Conservation (phyloP, 2,888 invertebrate species). For the Agrotis puta region DNA sequence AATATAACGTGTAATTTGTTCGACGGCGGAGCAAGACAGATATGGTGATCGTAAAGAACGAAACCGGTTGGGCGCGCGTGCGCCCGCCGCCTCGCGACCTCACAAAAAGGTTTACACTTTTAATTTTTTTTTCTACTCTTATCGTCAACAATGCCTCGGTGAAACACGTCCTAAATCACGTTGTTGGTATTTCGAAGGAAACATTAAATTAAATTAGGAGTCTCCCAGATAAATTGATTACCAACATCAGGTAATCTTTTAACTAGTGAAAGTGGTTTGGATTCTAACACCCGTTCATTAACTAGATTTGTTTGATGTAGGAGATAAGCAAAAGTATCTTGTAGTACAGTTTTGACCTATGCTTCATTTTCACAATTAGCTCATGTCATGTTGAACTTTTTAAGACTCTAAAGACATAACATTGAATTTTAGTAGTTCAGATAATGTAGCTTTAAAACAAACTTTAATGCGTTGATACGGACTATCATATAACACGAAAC, state of each 20-base stretch:
- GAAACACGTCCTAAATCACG: slow-evolving; percentile 86
- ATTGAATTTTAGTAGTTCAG: slow-evolving; percentile 40
- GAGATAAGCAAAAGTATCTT: slow-evolving; percentile 5
- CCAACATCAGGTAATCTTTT: slow-evolving; percentile 48
- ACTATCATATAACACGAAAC: slow-evolving; percentile 57
- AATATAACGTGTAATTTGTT: slow-evolving; percentile 91
- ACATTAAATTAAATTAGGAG: slow-evolving; percentile 81
- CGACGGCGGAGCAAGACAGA: slow-evolving; percentile 88
- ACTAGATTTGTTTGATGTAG: slow-evolving; percentile 19
- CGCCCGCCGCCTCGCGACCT: slow-evolving; percentile 88
- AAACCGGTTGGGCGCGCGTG: slow-evolving; percentile 90
- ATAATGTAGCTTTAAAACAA: slow-evolving; percentile 53
- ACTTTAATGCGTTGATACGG: slow-evolving; percentile 43
- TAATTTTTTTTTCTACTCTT: slow-evolving; percentile 84
- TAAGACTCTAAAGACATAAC: slow-evolving; percentile 12
- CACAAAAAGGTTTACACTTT: slow-evolving; percentile 90
- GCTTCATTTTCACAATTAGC: background rate
- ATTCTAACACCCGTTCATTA: slow-evolving; percentile 32
- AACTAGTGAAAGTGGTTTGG: slow-evolving; percentile 68
- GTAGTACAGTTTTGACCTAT: background rate
- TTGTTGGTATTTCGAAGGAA: slow-evolving; percentile 82
- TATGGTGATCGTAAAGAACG: slow-evolving; percentile 89
- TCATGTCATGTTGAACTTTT: slow-evolving; percentile 12
- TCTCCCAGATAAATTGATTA: slow-evolving; percentile 71
- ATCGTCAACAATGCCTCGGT: slow-evolving; percentile 85